Conservation (phyloP, 2,888 invertebrate genomes). For the Prenolepis imparis region DNA sequence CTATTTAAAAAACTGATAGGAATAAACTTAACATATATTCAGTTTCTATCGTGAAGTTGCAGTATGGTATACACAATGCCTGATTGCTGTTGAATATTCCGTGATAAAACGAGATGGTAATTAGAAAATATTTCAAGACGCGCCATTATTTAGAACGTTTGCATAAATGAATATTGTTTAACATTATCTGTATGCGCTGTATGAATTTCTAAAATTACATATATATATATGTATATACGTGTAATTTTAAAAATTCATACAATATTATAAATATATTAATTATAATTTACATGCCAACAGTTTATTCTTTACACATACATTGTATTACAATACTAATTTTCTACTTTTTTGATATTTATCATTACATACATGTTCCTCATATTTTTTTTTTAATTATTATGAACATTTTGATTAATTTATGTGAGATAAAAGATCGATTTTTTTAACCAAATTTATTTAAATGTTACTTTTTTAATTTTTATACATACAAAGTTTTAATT, state of each 20-base stretch:
- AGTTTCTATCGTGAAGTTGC: background rate
- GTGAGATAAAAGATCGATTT: background rate
- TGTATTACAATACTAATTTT: too few relatives aligned
- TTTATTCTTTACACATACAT: background rate
- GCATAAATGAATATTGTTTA: conserved; percentile 45
- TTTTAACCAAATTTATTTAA: background rate
- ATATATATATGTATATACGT: background rate
- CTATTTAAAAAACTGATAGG: conserved; percentile 7
- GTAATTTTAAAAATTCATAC: too few relatives aligned
- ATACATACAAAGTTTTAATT: background rate
- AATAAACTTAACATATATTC: background rate
- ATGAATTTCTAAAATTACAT: background rate
- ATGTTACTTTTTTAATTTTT: background rate
- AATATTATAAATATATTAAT: too few relatives aligned
- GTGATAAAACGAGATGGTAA: conserved; percentile 39
- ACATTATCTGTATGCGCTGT: conserved; percentile 8
- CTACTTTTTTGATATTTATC: background rate
- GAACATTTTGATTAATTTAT: background rate
- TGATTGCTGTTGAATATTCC: conserved; percentile 45
- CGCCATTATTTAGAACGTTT: conserved; percentile 31
- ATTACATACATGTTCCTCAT: background rate
- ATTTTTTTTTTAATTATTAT: background rate
- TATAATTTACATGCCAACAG: background rate
- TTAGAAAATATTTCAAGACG: conserved; percentile 32
- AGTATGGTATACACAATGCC: conserved; percentile 19